Evolutionary conservation across 2,113 vertebrate species (phyloP).

Genomic region (Thryonomys swinderianus): DNA sequence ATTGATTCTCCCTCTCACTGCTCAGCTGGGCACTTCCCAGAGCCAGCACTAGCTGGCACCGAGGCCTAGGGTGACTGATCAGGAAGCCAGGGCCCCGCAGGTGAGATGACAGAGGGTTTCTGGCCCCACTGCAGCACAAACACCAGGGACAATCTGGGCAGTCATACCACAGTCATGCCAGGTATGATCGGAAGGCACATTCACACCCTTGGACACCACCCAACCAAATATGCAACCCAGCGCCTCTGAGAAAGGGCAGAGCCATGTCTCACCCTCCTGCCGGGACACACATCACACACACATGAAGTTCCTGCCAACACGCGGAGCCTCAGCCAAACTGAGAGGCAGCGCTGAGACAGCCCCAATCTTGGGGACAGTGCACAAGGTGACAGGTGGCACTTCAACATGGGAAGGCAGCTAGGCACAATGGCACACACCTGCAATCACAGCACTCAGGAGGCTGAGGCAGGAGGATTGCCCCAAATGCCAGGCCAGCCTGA

Average conservation of each 20-base stretch:
- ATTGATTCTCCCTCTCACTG: not conserved
- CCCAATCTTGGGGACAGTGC: not conserved
- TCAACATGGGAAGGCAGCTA: not conserved
- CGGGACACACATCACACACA: accelerated
- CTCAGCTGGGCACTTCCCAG: not conserved
- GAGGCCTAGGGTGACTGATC: not conserved
- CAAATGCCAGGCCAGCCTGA: not conserved
- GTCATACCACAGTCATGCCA: not conserved
- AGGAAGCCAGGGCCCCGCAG: not conserved
- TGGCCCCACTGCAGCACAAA: not conserved
- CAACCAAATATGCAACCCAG: not conserved
- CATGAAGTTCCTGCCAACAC: not conserved
- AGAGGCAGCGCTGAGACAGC: not conserved
- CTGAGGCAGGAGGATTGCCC: not conserved
- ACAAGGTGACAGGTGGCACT: not conserved
- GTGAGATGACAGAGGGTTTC: not conserved
- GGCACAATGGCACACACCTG: not conserved
- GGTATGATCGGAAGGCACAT: not conserved
- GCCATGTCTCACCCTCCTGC: not conserved
- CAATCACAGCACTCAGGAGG: not conserved
- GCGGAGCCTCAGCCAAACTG: not conserved
- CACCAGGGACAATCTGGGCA: not conserved
- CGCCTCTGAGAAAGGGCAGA: not conserved
- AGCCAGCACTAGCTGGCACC: too few species aligned
- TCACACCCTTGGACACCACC: not conserved